Conservation (phyloP, 2,888 invertebrate genomes). For the Pyrgus malvae region DNA sequence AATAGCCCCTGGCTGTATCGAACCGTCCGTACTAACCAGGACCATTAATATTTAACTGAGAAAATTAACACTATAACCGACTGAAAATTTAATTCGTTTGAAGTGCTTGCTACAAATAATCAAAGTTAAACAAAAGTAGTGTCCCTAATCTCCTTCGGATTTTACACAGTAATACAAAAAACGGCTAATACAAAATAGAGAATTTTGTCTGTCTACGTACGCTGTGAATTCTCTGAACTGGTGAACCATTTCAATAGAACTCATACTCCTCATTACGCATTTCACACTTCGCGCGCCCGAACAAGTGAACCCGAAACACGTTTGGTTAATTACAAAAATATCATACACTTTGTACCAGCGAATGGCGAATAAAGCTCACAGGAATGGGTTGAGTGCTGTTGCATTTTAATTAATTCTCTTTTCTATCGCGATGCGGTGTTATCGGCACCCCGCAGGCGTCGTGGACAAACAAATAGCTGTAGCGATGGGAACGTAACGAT, state of each 20-base stretch:
- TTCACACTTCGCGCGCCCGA: background rate
- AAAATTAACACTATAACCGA: background rate
- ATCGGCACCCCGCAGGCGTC: conserved; percentile 71
- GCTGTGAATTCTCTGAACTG: no score
- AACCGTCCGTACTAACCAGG: conserved; percentile 42
- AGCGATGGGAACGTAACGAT: conserved; percentile 58
- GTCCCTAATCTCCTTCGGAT: no score
- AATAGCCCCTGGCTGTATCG: conserved; percentile 42
- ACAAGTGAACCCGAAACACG: conserved; percentile 21
- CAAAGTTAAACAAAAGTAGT: no score
- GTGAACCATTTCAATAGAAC: no score
- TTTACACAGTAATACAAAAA: no score
- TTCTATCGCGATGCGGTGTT: conserved; percentile 77
- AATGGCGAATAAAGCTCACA: conserved; percentile 57
- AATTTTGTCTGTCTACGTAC: no score
- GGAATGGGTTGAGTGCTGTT: conserved; percentile 74
- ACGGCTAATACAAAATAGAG: no score
- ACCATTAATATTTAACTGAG: background rate
- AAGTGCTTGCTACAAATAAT: no score
- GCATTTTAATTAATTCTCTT: conserved; percentile 81
- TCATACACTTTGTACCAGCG: conserved; percentile 42
- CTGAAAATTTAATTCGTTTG: no score
- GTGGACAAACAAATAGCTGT: conserved; percentile 72
- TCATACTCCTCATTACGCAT: no score
- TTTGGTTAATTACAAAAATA: conserved; percentile 49